These are phyloP conservation scores for Liodrosophila aerea DNA, from an alignment of 2,888 invertebrate genomes.

Conservation along the genomic window DNA sequence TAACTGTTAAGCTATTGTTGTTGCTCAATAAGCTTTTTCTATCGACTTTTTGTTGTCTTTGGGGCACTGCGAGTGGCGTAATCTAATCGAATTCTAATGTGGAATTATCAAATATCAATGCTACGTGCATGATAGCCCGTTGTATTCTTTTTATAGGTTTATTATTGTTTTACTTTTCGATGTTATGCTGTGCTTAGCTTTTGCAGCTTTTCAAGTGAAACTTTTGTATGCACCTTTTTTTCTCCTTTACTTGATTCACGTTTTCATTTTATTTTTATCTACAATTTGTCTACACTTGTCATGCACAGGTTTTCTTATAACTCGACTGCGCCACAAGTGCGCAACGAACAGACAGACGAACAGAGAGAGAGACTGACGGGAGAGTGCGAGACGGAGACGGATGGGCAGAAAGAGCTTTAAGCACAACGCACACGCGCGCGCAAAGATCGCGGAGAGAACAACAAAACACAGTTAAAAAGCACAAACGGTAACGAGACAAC, in stretches of 20 bases:
- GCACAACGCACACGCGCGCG: slow-evolving; percentile 44
- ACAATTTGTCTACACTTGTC: slow-evolving; percentile 63
- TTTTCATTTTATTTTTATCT: slow-evolving; percentile 73
- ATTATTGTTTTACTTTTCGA: slow-evolving; percentile 7
- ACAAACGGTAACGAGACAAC: slow-evolving; percentile 5
- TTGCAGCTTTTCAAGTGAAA: slow-evolving; percentile 53
- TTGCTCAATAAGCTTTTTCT: slow-evolving; percentile 34
- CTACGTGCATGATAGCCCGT: slow-evolving; percentile 28
- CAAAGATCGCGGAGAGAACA: slow-evolving; percentile 32
- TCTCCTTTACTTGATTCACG: slow-evolving; percentile 14
- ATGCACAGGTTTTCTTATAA: slow-evolving; percentile 66
- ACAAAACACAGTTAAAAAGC: slow-evolving; percentile 28
- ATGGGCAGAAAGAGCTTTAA: slow-evolving; percentile 47
- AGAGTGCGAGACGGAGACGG: slow-evolving; percentile 13
- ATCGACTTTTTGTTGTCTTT: slow-evolving; percentile 12
- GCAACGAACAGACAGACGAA: slow-evolving; percentile 20
- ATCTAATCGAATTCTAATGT: slow-evolving; percentile 47
- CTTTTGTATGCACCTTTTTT: slow-evolving; percentile 64
- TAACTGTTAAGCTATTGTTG: slow-evolving; percentile 13
- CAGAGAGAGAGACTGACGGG: slow-evolving; percentile 6
- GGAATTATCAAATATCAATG: slow-evolving; percentile 27
- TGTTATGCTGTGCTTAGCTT: no score
- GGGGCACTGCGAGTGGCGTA: slow-evolving; percentile 27
- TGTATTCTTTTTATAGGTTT: slow-evolving; percentile 10
- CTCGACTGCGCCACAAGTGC: slow-evolving; percentile 55